phyloP scores from a whole-genome alignment of 2,888 invertebrate genomes.

The Microplitis manilae region DNA sequence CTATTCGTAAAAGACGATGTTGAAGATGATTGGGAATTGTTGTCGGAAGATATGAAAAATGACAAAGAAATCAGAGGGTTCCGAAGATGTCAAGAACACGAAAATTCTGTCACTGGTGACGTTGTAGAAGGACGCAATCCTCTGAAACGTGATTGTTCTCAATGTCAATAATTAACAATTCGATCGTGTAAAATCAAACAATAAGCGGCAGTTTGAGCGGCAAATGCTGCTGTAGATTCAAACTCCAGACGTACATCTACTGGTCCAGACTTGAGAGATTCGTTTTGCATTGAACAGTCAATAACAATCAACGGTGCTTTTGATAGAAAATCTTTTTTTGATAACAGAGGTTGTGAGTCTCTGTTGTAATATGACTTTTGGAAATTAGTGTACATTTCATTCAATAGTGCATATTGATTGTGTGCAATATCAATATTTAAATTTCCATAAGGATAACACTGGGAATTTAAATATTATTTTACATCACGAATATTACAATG shows the following conservation, averaged over 20 bases:
- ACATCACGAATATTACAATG: not conserved
- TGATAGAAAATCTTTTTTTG: not conserved
- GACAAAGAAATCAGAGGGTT: too few species aligned
- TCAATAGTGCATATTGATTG: not conserved
- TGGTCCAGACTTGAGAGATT: slow-evolving; percentile 5
- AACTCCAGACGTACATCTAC: slow-evolving; percentile 12
- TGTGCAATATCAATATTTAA: not conserved
- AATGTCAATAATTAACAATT: not conserved
- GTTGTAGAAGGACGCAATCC: too few species aligned
- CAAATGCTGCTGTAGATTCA: not conserved
- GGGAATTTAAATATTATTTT: not conserved
- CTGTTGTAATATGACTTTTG: not conserved
- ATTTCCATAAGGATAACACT: not conserved
- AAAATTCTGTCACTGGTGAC: too few species aligned
- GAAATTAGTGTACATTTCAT: not conserved
- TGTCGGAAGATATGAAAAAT: too few species aligned
- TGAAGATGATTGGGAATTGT: too few species aligned
- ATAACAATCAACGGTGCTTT: slow-evolving; percentile 3
- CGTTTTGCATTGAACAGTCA: slow-evolving; percentile 11
- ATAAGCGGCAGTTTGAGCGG: not conserved
- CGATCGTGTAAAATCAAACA: slow-evolving; percentile 1
- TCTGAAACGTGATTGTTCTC: too few species aligned
- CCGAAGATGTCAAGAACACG: too few species aligned
- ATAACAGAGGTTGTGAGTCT: not conserved
- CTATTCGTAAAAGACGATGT: too few species aligned